phyloP scores from a whole-genome alignment of 1,140 invertebrate genomes.

The Trissolcus basalis region DNA sequence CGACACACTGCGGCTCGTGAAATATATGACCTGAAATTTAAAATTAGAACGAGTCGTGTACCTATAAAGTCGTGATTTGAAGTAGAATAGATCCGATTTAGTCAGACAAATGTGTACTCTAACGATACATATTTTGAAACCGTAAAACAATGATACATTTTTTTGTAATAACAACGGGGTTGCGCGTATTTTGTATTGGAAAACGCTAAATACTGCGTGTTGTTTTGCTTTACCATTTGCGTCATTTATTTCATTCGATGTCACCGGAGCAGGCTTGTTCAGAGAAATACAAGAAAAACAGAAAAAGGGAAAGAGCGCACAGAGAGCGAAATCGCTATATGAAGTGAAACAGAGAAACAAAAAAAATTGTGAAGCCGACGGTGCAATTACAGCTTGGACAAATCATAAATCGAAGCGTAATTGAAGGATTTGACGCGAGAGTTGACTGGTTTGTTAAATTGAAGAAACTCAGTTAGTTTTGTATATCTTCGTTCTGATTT shows the following conservation, averaged over 20 bases:
- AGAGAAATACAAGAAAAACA: slow-evolving; percentile 7
- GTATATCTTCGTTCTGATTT: slow-evolving; percentile 29
- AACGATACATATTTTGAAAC: slow-evolving; percentile 32
- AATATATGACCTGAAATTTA: neutral
- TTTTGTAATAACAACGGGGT: slow-evolving; percentile 47
- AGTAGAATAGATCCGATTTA: too few relatives aligned
- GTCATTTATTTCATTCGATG: slow-evolving; percentile 70
- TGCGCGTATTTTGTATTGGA: slow-evolving; percentile 63
- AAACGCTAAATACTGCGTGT: slow-evolving; percentile 70
- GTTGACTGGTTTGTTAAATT: slow-evolving; percentile 38
- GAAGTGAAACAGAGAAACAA: slow-evolving; percentile 35
- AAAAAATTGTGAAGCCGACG: slow-evolving; percentile 35
- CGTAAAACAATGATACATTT: slow-evolving; percentile 35
- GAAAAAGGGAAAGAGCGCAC: slow-evolving; percentile 8
- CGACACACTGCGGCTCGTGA: too few relatives aligned
- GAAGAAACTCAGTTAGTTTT: slow-evolving; percentile 42
- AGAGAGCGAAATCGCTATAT: slow-evolving; percentile 13
- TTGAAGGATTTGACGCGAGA: slow-evolving; percentile 46
- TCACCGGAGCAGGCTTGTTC: slow-evolving; percentile 38
- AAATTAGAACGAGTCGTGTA: neutral
- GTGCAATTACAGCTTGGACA: slow-evolving; percentile 52
- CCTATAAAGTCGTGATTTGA: too few relatives aligned
- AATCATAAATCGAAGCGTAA: slow-evolving; percentile 54
- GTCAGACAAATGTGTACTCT: neutral
- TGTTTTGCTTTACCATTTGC: slow-evolving; percentile 61